Evolutionary conservation across 2,888 invertebrate species (phyloP), one percentile per base, ranked within the genome.

Genomic region (Neoscelio sp.): DNA sequence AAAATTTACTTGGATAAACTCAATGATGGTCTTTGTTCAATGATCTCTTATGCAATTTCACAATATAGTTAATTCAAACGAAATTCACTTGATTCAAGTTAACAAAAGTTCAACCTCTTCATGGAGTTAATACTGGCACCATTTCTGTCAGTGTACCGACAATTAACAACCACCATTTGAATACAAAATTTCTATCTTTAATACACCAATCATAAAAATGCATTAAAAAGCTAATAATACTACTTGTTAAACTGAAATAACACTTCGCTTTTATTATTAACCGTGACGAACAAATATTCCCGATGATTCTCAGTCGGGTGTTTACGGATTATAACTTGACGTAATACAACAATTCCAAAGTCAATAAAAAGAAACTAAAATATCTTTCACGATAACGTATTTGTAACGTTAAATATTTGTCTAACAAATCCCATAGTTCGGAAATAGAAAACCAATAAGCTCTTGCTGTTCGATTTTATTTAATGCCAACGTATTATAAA

Each of bases 361-460:
- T 60, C 42, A 60, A 67, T 67, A 52, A 33, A 56, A 64, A 40
- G 58, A 33, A 40, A 74, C 65, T 48, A 50, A 67, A 58, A 48
- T 74, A 44, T 67, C 52, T 58, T 30, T 26, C n/a, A 18, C 68
- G 75, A 68, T 75, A 68, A 54, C 67, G 67, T 68, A 62, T 75
- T 60, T 60, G 67, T 67, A 35, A 60, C 67, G 44, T 67, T 75
- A 50, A 67, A 75, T 67, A 75, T 75, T 67, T 67, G 67, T 67
- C 60, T 75, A 67, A 67, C 35, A 38, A 67, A 75, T 67, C 58
- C 56, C 58, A 17, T 28, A 52, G 52, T 28, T 23, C 40, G 56
- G 65, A 74, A 65, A 74, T 58, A 65, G 58, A 74, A 58, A 74
- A 50, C 58, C 65, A 67, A 65, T 74, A 67, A 58, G 42, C 42